Base-by-base conservation (phyloP, 2,797 vertebrate genomes). In the Phalloptychus januarius region DNA sequence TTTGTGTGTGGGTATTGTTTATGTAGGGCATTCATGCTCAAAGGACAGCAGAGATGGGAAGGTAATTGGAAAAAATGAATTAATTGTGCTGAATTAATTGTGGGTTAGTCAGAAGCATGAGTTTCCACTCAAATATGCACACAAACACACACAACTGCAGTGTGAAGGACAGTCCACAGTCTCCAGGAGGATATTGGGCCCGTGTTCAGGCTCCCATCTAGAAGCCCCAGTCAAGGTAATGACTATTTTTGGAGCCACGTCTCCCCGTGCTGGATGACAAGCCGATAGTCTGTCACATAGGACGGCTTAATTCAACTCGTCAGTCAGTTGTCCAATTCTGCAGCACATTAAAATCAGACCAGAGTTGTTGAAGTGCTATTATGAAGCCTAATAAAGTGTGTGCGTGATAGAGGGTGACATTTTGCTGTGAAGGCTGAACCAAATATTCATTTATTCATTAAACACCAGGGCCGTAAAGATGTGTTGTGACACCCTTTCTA, bases 361-460 rank as follows among this genome's bases (percentile, higher is more conserved):
- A 2, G n/a, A 87, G 83, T 91, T 92, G 84, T 91, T 87, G 89
- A 85, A 90, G 90, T 82, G 87, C 83, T 84, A 83, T 93, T 92
- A 89, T 91, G 86, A 92, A 84, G 87, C 83, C 50, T 88, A 87
- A 89, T 86, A 77, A 78, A 36, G 72, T 70, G 78, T 85, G 79
- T 78, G 82, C 31, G 56, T 75, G 56, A 74, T 54, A 69, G 52
- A 48, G 58, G 84, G 85, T 81, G 84, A 91, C 77, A 79, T 89
- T 90, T 84, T 83, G 81, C 91, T 83, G 71, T 83, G 80, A 92
- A 94, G 93, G 89, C 91, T 63, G 80, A 74, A 94, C 93, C 93
- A 95, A 95, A 95, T 95, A 95, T 95, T 95, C 90, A 96, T 96
- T 95, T 96, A 96, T 95, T 96, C 95, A 96, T 96, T 95, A 95